These are phyloP conservation scores for Bujurquina vittata DNA, from an alignment of 2,113 vertebrate species.

Conservation along the genomic window DNA sequence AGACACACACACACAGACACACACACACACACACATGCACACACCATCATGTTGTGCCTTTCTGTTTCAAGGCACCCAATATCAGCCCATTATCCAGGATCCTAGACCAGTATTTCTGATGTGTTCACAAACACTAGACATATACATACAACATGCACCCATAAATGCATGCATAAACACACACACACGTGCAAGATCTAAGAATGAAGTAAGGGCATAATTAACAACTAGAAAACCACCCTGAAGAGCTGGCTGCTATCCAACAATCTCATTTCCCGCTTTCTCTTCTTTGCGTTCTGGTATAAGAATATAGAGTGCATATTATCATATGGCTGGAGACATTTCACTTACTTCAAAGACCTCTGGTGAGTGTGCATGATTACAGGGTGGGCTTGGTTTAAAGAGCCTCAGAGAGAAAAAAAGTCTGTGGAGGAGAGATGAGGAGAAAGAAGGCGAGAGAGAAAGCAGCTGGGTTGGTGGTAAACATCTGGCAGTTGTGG, in stretches of 20 bases:
- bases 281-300: constrained; percentile 49
- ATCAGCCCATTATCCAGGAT: constrained; percentile 48
- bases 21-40: constrained; percentile 9
- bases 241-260: constrained; percentile 19
- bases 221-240: constrained; percentile 55
- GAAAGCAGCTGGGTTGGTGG: constrained; percentile 73
- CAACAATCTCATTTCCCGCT: constrained; percentile 30
- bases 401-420: constrained; percentile 36
- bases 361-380: constrained; percentile 63
- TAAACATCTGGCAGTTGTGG: constrained; percentile 71
- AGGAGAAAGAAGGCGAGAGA: constrained; percentile 34
- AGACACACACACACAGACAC: too few relatives aligned
- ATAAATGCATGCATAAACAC: constrained; percentile 9
- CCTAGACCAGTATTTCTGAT: constrained; percentile 10
- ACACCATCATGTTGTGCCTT: constrained; percentile 13
- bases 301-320: constrained; percentile 39
- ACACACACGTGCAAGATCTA: constrained; percentile 17
- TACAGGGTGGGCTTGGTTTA: constrained; percentile 71
- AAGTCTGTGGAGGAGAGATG: constrained; percentile 29
- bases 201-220: constrained; percentile 21
- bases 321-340: constrained; percentile 57
- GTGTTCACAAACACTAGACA: background rate
- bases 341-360: constrained; percentile 71
- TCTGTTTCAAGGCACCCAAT: constrained; percentile 20
- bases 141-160: constrained; percentile 47